Conservation (phyloP, 1,140 invertebrate genomes). For the Drosophila setifemur region DNA sequence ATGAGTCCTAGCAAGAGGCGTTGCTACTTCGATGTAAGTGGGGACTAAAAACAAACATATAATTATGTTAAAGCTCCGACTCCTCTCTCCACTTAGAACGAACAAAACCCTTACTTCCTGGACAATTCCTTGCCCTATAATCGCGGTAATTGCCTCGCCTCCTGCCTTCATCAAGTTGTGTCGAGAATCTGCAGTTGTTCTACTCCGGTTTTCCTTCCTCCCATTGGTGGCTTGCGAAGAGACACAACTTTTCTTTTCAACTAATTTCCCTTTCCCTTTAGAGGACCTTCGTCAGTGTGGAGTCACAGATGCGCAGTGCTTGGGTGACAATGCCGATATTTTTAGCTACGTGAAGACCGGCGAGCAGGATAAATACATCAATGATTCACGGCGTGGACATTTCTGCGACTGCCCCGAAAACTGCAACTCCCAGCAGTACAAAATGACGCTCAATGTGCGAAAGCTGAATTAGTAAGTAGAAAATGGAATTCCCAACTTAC, state of each 20-base stretch:
- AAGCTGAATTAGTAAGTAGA: slow-evolving; percentile 39
- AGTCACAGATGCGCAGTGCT: slow-evolving; percentile 48
- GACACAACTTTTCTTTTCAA: neutral
- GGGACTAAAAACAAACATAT: too few species aligned
- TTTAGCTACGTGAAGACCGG: slow-evolving; percentile 57
- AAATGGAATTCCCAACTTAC: neutral
- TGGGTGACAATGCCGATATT: slow-evolving; percentile 49
- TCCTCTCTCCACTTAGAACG: too few species aligned
- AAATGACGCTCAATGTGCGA: slow-evolving; percentile 53
- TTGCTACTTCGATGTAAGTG: slow-evolving; percentile 67
- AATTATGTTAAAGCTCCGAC: too few species aligned
- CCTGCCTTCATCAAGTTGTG: slow-evolving; percentile 53
- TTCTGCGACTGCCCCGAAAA: slow-evolving; percentile 55
- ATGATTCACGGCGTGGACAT: slow-evolving; percentile 50
- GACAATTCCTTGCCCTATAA: slow-evolving; percentile 35
- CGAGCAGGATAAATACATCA: slow-evolving; percentile 56
- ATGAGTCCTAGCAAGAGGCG: slow-evolving; percentile 37
- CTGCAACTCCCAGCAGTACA: slow-evolving; percentile 41
- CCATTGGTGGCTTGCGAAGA: slow-evolving; percentile 10
- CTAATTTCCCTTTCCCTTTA: neutral
- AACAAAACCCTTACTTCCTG: slow-evolving; percentile 35
- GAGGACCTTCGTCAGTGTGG: slow-evolving; percentile 47
- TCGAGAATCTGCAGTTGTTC: slow-evolving; percentile 54
- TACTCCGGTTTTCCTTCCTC: slow-evolving; percentile 37
- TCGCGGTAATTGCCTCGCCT: slow-evolving; percentile 46